Base-by-base conservation (phyloP, 2,113 vertebrate genomes). In the Pachypanchax playfairii region DNA sequence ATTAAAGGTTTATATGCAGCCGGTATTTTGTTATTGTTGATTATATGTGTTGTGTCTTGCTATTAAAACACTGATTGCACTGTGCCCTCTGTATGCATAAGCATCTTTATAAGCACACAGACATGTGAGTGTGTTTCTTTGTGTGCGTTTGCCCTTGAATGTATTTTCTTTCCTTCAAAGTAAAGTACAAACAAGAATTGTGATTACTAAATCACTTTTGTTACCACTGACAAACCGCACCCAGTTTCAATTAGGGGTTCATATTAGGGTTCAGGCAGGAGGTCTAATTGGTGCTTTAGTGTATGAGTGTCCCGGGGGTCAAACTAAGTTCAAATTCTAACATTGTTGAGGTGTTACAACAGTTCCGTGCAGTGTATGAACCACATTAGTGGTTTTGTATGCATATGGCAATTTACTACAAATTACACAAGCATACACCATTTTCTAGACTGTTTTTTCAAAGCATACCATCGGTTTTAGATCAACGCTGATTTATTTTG, bases 1-100 rank as follows among this genome's bases (percentile, higher is more conserved):
- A 87, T 86, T 85, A 77, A 35, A 65, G 77, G 48, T 83, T 81
- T 77, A 73, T 75, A 71, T 36, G 65, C 10, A 47, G 65, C 44
- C 9, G 10, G 47, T 53, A 46, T 17, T 29, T 28, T 36, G 15
- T 62, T 82, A 77, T 65, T 79, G 56, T 53, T 62, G 55, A 63
- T 73, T 68, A 61, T n/a, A 31, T 61, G 53, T 60, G 63, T 52
- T 62, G 66, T 68, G 59, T 71, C 63, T 61, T 48, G 36, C 50
- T 31, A 57, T 79, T 80, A 84, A 75, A 42, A 52, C 59, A 53
- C 21, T 60, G 28, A 52, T 53, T 54, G 55, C 11, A 50, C 15
- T 13, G 2, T 22, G 28, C 29, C 26, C 41, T 28, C 26, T 70
- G 22, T 57, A 11, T 39, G 7, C 11, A 44, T 22, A n/a, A 2